Evolutionary conservation across 2,113 vertebrate genomes (phyloP), one percentile per base, ranked within the genome.

Genomic region (Catagonus wagneri): DNA sequence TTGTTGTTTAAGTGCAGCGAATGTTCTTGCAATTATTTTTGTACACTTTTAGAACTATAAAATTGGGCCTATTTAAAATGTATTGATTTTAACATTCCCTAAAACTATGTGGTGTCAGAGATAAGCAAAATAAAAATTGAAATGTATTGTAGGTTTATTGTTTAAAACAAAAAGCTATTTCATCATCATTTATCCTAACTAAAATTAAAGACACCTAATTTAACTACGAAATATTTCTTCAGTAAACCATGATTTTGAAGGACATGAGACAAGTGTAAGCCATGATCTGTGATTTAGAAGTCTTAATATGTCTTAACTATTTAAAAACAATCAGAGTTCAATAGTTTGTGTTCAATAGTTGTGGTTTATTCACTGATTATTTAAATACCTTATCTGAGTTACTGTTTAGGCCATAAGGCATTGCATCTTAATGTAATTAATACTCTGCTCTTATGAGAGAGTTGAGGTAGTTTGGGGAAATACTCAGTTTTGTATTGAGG

Each of bases 81-180:
- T 44, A 79, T 66, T 89, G 54, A 66, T 90, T 94, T 96, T 60
- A 93, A 76, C 5, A 23, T 79, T 81, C 81, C n/a, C 12, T 12
- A 61, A 36, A 76, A 93, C 6, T 84, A 36, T 83, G 5, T 36
- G 25, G 4, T 83, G 94, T 39, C 29, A 72, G 13, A 71, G 32
- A 87, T 81, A 83, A 44, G 7, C 29, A 89, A 84, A 84, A 34
- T 83, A 86, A 87, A 89, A 71, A 34, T 63, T 75, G n/a, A 74
- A 19, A 83, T 84, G 17, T 80, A 76, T 80, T 65, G 3, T 94
- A 13, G 8, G 3, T 85, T 97, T 94, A 81, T 96, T 92, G 83
- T 63, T 94, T 83, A 80, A 96, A 95, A 74, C 69, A 84, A 50
- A 95, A 95, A 93, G 34, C 7, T 15, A n/a, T 88, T 25, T 20